These are phyloP conservation scores for Sebastes schlegelii DNA, from an alignment of 2,113 vertebrate genomes.

Conservation along the genomic window DNA sequence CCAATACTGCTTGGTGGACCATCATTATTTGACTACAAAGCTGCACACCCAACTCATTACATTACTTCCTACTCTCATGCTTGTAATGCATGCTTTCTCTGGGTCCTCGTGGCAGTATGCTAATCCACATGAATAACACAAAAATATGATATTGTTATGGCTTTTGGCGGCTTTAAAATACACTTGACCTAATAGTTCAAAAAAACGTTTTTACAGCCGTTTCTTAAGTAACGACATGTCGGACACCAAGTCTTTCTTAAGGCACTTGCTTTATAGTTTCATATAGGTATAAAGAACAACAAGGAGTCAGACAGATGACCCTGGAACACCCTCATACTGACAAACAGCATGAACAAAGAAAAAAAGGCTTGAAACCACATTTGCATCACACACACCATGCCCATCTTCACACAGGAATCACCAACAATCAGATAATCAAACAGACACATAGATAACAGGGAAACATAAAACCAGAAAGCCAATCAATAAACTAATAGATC, in stretches of 20 bases:
- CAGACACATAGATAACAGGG: constrained; percentile 48
- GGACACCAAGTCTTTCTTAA: not conserved
- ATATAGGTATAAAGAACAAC: constrained; percentile 5
- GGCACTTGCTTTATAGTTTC: not conserved
- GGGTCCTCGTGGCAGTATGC: not conserved
- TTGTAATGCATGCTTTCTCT: constrained; percentile 4
- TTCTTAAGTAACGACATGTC: not conserved
- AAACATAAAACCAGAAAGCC: constrained; percentile 36
- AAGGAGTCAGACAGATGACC: constrained; percentile 20
- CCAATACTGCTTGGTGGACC: constrained; percentile 24
- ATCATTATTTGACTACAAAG: constrained; percentile 28
- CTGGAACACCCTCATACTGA: not conserved
- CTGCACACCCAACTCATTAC: not conserved
- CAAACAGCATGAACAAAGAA: constrained; percentile 31
- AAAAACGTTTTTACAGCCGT: not conserved
- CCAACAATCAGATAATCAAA: constrained; percentile 57
- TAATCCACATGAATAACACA: constrained; percentile 6
- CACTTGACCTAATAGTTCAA: not conserved
- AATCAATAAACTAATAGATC: constrained; percentile 53
- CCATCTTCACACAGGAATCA: constrained; percentile 42
- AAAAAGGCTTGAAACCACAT: constrained; percentile 27
- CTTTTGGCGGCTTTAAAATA: not conserved
- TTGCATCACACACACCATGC: constrained; percentile 28
- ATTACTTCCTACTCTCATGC: constrained; percentile 5
- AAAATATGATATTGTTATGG: not conserved